Conservation (phyloP, 2,797 vertebrate species). For the Neostethus bicornis region DNA sequence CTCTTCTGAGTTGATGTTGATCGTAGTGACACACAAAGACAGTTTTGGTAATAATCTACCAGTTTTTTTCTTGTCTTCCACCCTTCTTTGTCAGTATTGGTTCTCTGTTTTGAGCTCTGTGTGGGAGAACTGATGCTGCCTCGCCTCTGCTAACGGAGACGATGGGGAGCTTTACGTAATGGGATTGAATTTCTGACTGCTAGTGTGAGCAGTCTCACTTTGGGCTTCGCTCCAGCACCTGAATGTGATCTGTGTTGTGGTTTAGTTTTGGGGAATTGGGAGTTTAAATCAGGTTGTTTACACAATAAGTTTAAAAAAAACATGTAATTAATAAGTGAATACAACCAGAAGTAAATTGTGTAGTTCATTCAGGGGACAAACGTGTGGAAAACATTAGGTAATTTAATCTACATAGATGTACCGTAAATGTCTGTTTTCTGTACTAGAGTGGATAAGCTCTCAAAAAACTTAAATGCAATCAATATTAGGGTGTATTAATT, state of each 20-base stretch:
- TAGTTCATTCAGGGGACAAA: no score
- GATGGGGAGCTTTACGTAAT: conserved; percentile 48
- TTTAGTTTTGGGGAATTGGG: neutral
- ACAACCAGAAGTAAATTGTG: no score
- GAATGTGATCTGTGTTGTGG: conserved; percentile 16
- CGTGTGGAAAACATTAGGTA: no score
- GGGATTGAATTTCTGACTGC: conserved; percentile 47
- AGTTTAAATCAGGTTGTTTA: fast-evolving
- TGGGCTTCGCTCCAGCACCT: neutral
- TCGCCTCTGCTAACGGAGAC: conserved; percentile 45
- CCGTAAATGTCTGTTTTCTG: no score
- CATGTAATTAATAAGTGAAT: no score
- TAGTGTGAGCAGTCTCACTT: conserved; percentile 20
- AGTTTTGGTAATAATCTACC: conserved; percentile 23
- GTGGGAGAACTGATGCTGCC: conserved; percentile 16
- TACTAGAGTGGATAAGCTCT: no score
- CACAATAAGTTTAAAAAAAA: no score
- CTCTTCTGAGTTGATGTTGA: conserved; percentile 13
- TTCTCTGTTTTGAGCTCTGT: conserved; percentile 26
- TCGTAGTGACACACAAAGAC: conserved; percentile 27
- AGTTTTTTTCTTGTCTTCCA: conserved; percentile 26
- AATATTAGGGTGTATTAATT: neutral
- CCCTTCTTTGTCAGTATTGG: conserved; percentile 7
- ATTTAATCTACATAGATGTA: no score
- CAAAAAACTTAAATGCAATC: no score